phyloP scores from a whole-genome alignment of 2,113 vertebrate genomes.

The Eidolon helvum region DNA sequence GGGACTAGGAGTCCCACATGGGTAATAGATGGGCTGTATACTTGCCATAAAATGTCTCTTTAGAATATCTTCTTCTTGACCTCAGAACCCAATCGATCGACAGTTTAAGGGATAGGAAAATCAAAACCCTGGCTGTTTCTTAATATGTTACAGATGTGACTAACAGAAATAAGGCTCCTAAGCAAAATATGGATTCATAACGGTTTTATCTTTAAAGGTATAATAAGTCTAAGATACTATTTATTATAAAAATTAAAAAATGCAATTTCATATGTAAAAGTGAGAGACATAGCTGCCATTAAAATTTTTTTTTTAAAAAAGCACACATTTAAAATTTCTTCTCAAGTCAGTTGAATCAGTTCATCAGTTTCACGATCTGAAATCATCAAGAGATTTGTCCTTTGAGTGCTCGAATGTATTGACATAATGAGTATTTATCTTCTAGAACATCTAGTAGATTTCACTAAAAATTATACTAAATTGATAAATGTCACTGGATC shows the following conservation, averaged over 20 bases:
- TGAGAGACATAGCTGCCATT: not conserved
- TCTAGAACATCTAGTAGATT: conserved; percentile 19
- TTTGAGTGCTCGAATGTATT: conserved; percentile 31
- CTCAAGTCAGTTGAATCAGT: not conserved
- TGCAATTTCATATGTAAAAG: not conserved
- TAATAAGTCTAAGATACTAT: not conserved
- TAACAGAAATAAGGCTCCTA: not conserved
- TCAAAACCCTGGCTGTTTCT: not conserved
- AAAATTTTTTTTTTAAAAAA: not conserved
- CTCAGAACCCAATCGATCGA: not conserved
- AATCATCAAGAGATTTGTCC: not conserved
- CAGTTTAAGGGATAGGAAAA: not conserved
- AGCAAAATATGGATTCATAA: not conserved
- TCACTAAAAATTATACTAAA: conserved; percentile 40
- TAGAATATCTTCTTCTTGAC: not conserved
- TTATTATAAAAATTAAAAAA: not conserved
- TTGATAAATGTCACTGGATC: conserved; percentile 38
- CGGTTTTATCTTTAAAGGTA: not conserved
- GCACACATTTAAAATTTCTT: not conserved
- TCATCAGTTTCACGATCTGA: not conserved
- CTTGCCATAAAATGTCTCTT: not conserved
- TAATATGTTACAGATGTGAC: not conserved
- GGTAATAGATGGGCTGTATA: not conserved
- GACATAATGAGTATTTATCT: not conserved
- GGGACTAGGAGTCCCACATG: not conserved